A percentile compares a stretch with the other conserved stretches of the same genome.
These are phyloP conservation scores for Ctenicera cuprea DNA, from an alignment of 2,888 invertebrate genomes.

Conservation along the genomic window DNA sequence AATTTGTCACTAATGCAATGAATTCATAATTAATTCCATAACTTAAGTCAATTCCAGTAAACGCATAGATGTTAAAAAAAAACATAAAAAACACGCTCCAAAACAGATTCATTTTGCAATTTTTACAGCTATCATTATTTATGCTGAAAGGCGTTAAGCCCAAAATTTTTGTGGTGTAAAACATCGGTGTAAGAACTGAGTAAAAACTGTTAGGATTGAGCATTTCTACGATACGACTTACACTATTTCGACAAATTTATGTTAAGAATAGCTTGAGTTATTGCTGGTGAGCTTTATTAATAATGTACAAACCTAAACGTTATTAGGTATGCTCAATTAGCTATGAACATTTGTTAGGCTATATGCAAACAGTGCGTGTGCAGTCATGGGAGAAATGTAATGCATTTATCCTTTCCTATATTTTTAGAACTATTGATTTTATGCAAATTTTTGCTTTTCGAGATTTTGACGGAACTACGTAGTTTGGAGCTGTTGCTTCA, in stretches of 20 bases:
- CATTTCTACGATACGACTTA: background rate
- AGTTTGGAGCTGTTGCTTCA: too few species aligned
- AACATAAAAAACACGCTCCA: conserved; percentile 7
- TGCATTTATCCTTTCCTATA: too few species aligned
- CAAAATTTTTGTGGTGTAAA: conserved; percentile 9
- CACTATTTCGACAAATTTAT: background rate
- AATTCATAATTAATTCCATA: background rate
- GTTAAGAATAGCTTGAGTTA: background rate
- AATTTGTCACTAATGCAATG: background rate
- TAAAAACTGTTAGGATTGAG: background rate
- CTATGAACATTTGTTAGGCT: too few species aligned
- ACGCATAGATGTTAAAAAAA: background rate
- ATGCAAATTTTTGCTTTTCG: too few species aligned
- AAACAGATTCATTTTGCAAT: background rate
- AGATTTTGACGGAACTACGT: too few species aligned
- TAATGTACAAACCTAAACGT: too few species aligned
- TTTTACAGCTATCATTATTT: background rate
- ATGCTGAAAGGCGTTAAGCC: conserved; percentile 18
- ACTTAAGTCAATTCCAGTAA: background rate
- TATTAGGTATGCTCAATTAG: too few species aligned
- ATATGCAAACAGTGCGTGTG: too few species aligned
- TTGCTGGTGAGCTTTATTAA: too few species aligned
- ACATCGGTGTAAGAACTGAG: conserved; percentile 8
- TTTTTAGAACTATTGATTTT: too few species aligned
- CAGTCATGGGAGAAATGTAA: too few species aligned